Evolutionary conservation across 2,113 vertebrate genomes (phyloP).

Genomic region (Corydoras sp.): DNA sequence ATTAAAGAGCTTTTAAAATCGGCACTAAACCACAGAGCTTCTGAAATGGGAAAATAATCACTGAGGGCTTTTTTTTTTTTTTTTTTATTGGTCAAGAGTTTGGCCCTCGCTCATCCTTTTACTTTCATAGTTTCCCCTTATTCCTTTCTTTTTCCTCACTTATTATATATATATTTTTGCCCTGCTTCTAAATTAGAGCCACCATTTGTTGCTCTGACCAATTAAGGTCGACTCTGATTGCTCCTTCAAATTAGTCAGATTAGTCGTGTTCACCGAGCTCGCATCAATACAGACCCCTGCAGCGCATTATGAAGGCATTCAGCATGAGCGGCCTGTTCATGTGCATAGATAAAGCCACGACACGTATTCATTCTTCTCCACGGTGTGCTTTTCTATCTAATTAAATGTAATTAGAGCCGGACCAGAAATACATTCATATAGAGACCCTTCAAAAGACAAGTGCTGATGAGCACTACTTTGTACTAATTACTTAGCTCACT

Average conservation of each 20-base stretch:
- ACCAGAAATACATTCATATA: slow-evolving; percentile 2
- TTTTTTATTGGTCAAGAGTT: slow-evolving; percentile 19
- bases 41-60: slow-evolving; percentile 42
- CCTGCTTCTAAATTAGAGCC: background rate
- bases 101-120: background rate
- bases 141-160: slow-evolving; percentile 7
- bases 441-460: slow-evolving; percentile 1
- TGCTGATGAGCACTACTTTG: slow-evolving; percentile 9
- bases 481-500: slow-evolving; percentile 19
- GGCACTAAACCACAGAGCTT: slow-evolving; percentile 42
- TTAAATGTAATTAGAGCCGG: slow-evolving; percentile 28
- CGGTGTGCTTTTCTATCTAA: slow-evolving; percentile 16
- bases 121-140: background rate
- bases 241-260: slow-evolving; percentile 24
- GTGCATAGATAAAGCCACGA: slow-evolving; percentile 11
- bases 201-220: slow-evolving; percentile 9
- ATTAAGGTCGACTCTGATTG: slow-evolving; percentile 19
- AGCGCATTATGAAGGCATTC: slow-evolving; percentile 22
- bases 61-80: slow-evolving; percentile 14
- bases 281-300: slow-evolving; percentile 6
- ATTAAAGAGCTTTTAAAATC: slow-evolving; percentile 49
- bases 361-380: background rate
- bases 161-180: background rate
- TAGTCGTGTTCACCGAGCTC: slow-evolving; percentile 1
- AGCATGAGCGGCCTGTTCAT: slow-evolving; percentile 10